phyloP scores from a whole-genome alignment of 2,888 invertebrate species.

The Plutella xylostella region DNA sequence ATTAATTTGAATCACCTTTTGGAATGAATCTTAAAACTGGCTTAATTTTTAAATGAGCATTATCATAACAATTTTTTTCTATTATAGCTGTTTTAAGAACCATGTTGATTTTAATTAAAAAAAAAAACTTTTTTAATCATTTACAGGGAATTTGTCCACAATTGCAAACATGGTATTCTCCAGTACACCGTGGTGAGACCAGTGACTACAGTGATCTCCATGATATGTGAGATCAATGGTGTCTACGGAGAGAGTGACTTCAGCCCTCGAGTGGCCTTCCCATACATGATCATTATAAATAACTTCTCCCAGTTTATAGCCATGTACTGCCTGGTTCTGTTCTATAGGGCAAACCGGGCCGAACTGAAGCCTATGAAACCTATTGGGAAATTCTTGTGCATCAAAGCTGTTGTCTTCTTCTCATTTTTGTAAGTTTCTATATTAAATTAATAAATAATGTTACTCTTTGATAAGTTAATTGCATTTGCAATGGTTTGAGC shows the following conservation, averaged over 20 bases:
- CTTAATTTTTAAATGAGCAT: too few species aligned
- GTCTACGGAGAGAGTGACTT: constrained; percentile 95
- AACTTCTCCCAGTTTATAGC: constrained; percentile 96
- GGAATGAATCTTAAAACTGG: too few species aligned
- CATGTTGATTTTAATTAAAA: background rate
- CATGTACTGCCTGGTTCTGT: constrained; percentile 95
- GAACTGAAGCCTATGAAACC: constrained; percentile 94
- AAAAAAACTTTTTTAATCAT: constrained; percentile 10
- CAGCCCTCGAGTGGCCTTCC: constrained; percentile 85
- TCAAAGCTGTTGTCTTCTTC: constrained; percentile 97
- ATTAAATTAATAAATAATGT: constrained; percentile 18
- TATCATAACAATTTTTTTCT: too few species aligned
- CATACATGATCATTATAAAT: constrained; percentile 88
- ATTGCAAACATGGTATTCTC: constrained; percentile 95
- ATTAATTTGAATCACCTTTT: too few species aligned
- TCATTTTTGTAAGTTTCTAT: constrained; percentile 91
- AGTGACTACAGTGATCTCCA: constrained; percentile 88
- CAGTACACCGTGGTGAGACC: constrained; percentile 95
- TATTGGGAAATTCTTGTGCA: constrained; percentile 94
- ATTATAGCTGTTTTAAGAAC: too few species aligned
- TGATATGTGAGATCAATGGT: constrained; percentile 86
- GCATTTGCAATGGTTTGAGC: too few species aligned
- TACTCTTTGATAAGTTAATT: too few species aligned
- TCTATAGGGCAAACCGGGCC: constrained; percentile 89
- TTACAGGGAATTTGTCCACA: constrained; percentile 88